Conservation (phyloP, 2,888 invertebrate species). For the Cryptocephalus moraei region DNA sequence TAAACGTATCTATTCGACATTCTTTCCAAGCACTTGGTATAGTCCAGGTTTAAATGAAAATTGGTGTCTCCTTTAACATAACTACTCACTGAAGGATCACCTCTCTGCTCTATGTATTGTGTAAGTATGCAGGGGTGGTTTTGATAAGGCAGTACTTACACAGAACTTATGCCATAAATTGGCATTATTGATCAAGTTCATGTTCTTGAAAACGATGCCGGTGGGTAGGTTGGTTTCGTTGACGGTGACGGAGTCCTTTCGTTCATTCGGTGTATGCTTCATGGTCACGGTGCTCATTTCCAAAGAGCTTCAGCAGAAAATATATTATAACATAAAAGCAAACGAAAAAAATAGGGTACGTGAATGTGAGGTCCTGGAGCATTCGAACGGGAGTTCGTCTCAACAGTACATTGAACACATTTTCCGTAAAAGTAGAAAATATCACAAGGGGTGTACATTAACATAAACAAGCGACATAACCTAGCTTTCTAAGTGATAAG, state of each 20-base stretch:
- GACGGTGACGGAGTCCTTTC: slow-evolving; percentile 6
- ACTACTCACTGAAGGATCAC: too few species aligned
- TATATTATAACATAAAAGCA: slow-evolving; percentile 5
- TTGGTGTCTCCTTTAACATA: too few species aligned
- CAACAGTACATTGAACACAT: too few species aligned
- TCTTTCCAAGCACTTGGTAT: too few species aligned
- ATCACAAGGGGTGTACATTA: too few species aligned
- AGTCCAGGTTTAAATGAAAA: too few species aligned
- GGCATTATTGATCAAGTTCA: slow-evolving; percentile 15
- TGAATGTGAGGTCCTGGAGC: slow-evolving; percentile 2
- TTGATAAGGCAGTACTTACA: slow-evolving; percentile 13
- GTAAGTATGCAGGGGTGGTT: too few species aligned
- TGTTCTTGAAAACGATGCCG: slow-evolving; percentile 19
- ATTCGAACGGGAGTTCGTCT: background rate
- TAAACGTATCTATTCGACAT: too few species aligned
- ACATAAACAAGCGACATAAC: too few species aligned
- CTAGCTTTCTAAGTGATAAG: too few species aligned
- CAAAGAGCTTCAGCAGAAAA: slow-evolving; percentile 2
- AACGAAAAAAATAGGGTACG: slow-evolving; percentile 3
- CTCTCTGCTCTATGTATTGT: too few species aligned
- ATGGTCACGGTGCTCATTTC: slow-evolving; percentile 2
- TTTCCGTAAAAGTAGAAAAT: too few species aligned
- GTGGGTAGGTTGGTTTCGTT: slow-evolving; percentile 13
- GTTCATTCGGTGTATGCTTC: background rate
- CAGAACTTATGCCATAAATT: slow-evolving; percentile 27